phyloP scores from a whole-genome alignment of 1,140 invertebrate genomes.

The Panulirus ornatus region DNA sequence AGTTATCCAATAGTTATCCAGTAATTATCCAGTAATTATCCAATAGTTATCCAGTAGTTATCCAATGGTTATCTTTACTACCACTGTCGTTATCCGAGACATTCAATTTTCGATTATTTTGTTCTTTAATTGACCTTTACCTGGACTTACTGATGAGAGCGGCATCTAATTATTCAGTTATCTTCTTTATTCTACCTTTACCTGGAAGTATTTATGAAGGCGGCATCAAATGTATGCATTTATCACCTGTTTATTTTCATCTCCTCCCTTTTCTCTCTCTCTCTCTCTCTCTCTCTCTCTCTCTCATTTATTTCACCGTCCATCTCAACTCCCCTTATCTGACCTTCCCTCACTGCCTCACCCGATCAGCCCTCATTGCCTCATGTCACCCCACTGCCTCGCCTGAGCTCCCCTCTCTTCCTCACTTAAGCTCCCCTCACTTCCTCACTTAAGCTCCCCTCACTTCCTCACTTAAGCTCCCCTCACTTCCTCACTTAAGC shows the following conservation, averaged over 20 bases:
- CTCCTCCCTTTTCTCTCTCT: background rate
- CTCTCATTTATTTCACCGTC: background rate
- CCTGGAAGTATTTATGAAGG: background rate
- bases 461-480: too few species aligned
- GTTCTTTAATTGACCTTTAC: too few species aligned
- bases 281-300: slow-evolving; percentile 25
- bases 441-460: background rate
- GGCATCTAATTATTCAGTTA: too few species aligned
- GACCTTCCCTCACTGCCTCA: background rate
- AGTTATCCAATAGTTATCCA: too few species aligned
- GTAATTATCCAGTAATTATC: too few species aligned
- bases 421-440: background rate
- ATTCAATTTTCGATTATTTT: too few species aligned
- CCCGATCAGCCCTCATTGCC: background rate
- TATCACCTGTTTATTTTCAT: background rate
- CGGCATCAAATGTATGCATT: background rate
- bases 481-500: background rate
- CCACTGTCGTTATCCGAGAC: too few species aligned
- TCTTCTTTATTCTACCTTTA: too few species aligned
- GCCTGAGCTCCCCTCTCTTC: background rate
- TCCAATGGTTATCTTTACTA: too few species aligned
- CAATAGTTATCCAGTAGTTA: too few species aligned
- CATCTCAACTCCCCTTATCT: background rate
- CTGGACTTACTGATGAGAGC: too few species aligned
- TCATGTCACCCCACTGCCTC: background rate